phyloP scores from a whole-genome alignment of 2,888 invertebrate species.

The Parasteatoda lunata region DNA sequence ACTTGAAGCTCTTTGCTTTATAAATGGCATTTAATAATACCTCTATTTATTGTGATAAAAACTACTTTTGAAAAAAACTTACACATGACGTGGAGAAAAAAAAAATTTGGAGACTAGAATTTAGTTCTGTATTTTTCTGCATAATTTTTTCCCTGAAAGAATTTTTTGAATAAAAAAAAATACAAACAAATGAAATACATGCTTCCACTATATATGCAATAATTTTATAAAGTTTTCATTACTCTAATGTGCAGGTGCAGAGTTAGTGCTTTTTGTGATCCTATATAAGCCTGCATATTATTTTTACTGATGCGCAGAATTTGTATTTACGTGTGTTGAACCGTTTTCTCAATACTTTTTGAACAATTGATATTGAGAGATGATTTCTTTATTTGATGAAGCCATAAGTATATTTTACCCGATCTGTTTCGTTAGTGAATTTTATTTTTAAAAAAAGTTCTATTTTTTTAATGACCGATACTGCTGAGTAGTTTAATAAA shows the following conservation, averaged over 20 bases:
- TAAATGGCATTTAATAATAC: conserved; percentile 42
- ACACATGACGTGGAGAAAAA: conserved; percentile 28
- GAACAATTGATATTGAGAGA: conserved; percentile 10
- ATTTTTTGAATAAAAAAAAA: conserved; percentile 50
- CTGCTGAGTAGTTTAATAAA: too few species aligned
- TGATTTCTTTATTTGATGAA: conserved; percentile 26
- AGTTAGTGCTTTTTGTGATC: conserved; percentile 54
- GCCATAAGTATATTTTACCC: conserved; percentile 15
- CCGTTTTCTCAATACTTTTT: conserved; percentile 26
- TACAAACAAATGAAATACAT: conserved; percentile 40
- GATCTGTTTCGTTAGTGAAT: too few species aligned
- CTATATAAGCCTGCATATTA: conserved; percentile 41
- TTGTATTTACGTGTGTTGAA: conserved; percentile 46
- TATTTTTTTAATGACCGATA: too few species aligned
- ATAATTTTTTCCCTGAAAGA: conserved; percentile 44
- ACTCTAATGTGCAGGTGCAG: conserved; percentile 47
- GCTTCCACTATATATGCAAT: conserved; percentile 66
- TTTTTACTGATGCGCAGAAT: conserved; percentile 47
- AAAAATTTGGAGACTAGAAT: conserved; percentile 30
- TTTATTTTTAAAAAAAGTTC: too few species aligned
- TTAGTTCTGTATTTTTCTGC: conserved; percentile 60
- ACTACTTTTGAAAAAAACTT: conserved; percentile 37
- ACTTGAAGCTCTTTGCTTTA: conserved; percentile 53
- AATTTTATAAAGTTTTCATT: conserved; percentile 66
- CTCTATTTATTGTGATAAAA: conserved; percentile 56